Conservation (phyloP, 2,797 vertebrate genomes). For the Spea hammondii region DNA sequence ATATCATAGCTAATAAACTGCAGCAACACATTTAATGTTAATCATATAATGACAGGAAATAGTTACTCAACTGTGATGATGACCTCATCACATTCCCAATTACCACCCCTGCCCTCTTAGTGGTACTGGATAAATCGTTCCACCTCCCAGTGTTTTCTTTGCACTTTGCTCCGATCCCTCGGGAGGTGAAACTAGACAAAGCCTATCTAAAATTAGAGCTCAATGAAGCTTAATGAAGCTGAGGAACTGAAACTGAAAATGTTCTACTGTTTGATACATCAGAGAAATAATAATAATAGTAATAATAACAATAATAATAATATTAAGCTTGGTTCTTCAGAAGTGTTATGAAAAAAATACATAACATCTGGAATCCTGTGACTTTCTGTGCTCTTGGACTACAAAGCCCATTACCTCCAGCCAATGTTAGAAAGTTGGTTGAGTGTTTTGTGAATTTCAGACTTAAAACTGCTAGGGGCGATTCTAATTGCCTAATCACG, state of each 20-base stretch:
- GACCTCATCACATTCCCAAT: slow-evolving; percentile 19
- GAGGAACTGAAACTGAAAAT: background rate
- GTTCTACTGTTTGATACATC: background rate
- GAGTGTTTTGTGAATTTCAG: no score
- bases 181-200: slow-evolving; percentile 11
- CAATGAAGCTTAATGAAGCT: background rate
- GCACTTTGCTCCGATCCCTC: background rate
- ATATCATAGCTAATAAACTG: slow-evolving; percentile 6
- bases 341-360: no score
- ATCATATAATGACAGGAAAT: slow-evolving; percentile 36
- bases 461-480: no score
- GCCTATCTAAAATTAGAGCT: background rate
- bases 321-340: no score
- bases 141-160: slow-evolving; percentile 3
- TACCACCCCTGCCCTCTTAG: slow-evolving; percentile 28
- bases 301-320: no score
- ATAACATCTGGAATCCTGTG: no score
- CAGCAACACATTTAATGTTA: background rate
- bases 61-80: slow-evolving; percentile 19
- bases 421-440: no score
- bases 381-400: no score
- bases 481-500: background rate
- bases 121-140: background rate
- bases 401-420: no score
- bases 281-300: background rate